Percentiles rank a stretch among this genome's conserved stretches.
phyloP scores from a whole-genome alignment of 2,797 vertebrate species.

The Sylvilagus floridanus region DNA sequence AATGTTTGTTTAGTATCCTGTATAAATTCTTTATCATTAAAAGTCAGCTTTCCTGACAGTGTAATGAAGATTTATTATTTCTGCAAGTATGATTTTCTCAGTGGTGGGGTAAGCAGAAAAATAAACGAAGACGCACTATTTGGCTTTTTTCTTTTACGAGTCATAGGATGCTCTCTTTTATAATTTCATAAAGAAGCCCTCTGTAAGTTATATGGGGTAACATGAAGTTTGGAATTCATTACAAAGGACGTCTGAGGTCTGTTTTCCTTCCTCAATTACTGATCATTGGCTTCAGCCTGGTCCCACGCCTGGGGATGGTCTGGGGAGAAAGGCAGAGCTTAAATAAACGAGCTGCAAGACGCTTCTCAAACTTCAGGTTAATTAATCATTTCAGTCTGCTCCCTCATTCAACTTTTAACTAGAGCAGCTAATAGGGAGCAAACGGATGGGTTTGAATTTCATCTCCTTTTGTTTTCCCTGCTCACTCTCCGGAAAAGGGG shows the following conservation, averaged over 20 bases:
- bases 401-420: constrained; percentile 64
- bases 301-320: not conserved
- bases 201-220: not conserved
- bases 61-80: constrained; percentile 76
- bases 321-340: constrained; percentile 19
- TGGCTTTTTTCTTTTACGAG: constrained; percentile 61
- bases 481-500: constrained; percentile 65
- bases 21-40: constrained; percentile 74
- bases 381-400: constrained; percentile 56
- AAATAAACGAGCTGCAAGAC: constrained; percentile 24
- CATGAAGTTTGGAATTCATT: constrained; percentile 38
- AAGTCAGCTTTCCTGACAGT: constrained; percentile 60
- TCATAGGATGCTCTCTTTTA: not conserved
- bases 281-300: not conserved
- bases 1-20: constrained; percentile 73
- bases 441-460: constrained; percentile 53
- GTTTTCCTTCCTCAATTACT: not conserved
- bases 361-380: constrained; percentile 44
- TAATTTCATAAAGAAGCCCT: constrained; percentile 64
- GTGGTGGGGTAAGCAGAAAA: constrained; percentile 1
- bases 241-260: not conserved
- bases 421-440: constrained; percentile 54
- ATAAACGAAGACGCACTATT: constrained; percentile 51
- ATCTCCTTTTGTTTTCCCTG: constrained; percentile 73
- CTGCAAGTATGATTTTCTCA: constrained; percentile 60